Evolutionary conservation across 2,797 vertebrate genomes (phyloP), one percentile per base, ranked within the genome.

Genomic region (Aselliscus stoliczkanus): DNA sequence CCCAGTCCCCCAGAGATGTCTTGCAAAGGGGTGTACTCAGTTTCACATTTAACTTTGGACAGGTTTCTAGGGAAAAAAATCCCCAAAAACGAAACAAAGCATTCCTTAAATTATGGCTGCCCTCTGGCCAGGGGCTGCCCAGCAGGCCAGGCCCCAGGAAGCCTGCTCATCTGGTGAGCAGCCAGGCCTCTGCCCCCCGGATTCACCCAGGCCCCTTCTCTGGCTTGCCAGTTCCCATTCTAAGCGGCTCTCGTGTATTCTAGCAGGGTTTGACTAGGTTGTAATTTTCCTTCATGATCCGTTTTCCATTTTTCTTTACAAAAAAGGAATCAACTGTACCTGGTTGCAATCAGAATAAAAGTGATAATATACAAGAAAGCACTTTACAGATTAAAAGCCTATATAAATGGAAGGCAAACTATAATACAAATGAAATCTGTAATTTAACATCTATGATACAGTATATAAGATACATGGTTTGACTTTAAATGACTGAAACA

Each of bases 211-310:
- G 34, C 3, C 18, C 64, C 39, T n/a, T 67, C 12, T 44, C 39
- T 58, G 52, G 52, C 77, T 83, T 6, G 7, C n/a, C 7, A 5
- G 85, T 0, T 5, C 39, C 9, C 3, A 4, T 44, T 54, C 58
- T 79, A 80, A 93, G 64, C 58, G 1, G 10, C 27, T 90, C 77
- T 31, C n/a, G 31, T 2, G 5, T 60, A 50, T 82, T 27, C 77
- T 87, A 77, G 90, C 39, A 90, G 64, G 72, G 95, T 88, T 4
- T 44, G 77, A 95, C 42, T 42, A 92, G 90, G 42, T 62, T 93
- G 70, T 80, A 97, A 95, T 84, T 96, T 96, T 91, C 88, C 88
- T 92, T 96, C 88, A 62, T 50, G 54, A 72, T 94, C 69, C 52
- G 4, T 62, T 90, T 94, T 60, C 65, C 77, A 60, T 92, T 93